A percentile compares a stretch with the other conserved stretches of the same genome.
phyloP scores from a whole-genome alignment of 2,888 invertebrate species.

The Drosophila mercatorum region DNA sequence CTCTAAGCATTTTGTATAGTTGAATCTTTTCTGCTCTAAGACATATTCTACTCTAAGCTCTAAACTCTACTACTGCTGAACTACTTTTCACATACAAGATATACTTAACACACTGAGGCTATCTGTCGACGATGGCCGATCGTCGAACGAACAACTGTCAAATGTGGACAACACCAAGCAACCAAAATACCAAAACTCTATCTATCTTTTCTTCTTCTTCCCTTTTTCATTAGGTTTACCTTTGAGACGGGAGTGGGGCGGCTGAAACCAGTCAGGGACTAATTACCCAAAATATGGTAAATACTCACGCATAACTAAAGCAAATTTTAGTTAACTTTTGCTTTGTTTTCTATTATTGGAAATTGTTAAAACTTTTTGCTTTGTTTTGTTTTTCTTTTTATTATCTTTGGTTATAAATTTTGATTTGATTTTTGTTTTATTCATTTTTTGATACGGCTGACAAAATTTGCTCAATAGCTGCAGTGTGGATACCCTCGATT shows the following conservation, averaged over 20 bases:
- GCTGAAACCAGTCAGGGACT: slow-evolving; percentile 86
- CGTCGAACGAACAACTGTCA: slow-evolving; percentile 32
- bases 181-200: slow-evolving; percentile 71
- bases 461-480: slow-evolving; percentile 66
- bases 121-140: slow-evolving; percentile 8
- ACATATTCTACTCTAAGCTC: slow-evolving; percentile 31
- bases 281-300: slow-evolving; percentile 86
- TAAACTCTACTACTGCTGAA: slow-evolving; percentile 52
- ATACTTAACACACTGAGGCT: slow-evolving; percentile 21
- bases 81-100: slow-evolving; percentile 20
- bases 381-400: slow-evolving; percentile 4
- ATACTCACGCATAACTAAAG: slow-evolving; percentile 80
- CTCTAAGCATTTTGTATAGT: slow-evolving; percentile 57
- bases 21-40: slow-evolving; percentile 28
- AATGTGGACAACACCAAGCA: slow-evolving; percentile 47
- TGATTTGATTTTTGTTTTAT: slow-evolving; percentile 31
- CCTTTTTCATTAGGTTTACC: slow-evolving; percentile 85
- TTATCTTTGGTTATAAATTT: slow-evolving; percentile 20
- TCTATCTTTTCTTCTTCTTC: slow-evolving; percentile 83
- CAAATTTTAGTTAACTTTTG: slow-evolving; percentile 52
- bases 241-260: slow-evolving; percentile 86
- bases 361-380: slow-evolving; percentile 8
- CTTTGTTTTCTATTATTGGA: slow-evolving; percentile 16
- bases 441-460: slow-evolving; percentile 47
- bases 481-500: slow-evolving; percentile 72